These are phyloP conservation scores for Cyclophora albipunctata DNA, from an alignment of 2,888 invertebrate species.

Conservation along the genomic window DNA sequence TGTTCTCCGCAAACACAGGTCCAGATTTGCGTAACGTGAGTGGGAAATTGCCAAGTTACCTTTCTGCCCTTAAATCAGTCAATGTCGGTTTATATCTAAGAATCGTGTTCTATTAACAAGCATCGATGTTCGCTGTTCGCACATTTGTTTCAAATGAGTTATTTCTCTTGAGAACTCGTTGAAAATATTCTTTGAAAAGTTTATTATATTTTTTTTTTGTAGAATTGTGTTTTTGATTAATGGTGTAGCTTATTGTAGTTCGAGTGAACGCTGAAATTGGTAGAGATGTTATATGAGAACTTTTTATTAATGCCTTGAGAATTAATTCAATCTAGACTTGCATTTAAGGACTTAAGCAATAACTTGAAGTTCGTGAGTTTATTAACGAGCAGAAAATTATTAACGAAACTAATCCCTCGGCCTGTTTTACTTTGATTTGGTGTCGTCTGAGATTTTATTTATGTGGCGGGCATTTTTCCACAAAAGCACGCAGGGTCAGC, in stretches of 20 bases:
- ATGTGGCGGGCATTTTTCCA: slow-evolving; percentile 67
- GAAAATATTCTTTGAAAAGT: not conserved
- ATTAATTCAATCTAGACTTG: too few relatives aligned
- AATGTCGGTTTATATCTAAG: slow-evolving; percentile 11
- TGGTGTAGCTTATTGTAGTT: not conserved
- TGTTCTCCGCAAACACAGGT: slow-evolving; percentile 39
- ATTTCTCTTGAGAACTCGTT: slow-evolving; percentile 11
- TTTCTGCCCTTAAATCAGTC: slow-evolving; percentile 13
- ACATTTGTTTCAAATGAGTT: slow-evolving; percentile 9
- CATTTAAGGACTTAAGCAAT: not conserved
- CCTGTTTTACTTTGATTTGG: slow-evolving; percentile 55
- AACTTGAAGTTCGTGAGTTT: not conserved
- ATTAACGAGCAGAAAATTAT: not conserved
- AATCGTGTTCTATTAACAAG: slow-evolving; percentile 1
- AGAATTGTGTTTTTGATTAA: not conserved
- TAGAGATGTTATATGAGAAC: too few relatives aligned
- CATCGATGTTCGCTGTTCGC: slow-evolving; percentile 9
- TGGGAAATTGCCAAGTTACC: slow-evolving; percentile 20
- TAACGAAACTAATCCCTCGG: slow-evolving; percentile 21
- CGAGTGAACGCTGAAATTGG: too few relatives aligned
- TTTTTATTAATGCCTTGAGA: too few relatives aligned
- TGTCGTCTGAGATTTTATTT: slow-evolving; percentile 58
- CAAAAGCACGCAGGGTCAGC: slow-evolving; percentile 73
- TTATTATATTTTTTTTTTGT: not conserved
- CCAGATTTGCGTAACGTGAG: slow-evolving; percentile 35